Base-by-base conservation (phyloP, 2,888 invertebrate genomes). In the Ennomos fuscantarius region DNA sequence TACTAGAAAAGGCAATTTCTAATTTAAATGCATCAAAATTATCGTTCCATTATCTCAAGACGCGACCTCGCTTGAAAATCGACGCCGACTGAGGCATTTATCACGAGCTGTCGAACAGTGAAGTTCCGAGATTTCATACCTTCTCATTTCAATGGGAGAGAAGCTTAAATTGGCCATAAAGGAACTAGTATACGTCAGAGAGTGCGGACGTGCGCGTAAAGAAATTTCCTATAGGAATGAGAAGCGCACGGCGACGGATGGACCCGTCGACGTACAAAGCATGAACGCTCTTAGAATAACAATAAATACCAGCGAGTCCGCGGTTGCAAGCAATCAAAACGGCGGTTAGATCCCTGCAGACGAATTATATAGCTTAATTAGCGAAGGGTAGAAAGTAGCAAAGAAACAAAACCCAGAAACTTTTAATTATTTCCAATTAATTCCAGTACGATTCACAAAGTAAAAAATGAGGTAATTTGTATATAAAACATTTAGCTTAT, bases 331-430 rank as follows among this genome's bases (percentile, higher is more conserved):
- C 79, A 86, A 88, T 87, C 87, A 82, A 76, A 76, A 74, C 54
- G 65, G 81, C 71, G 85, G 83, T 81, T 73, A 69, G 73, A 69
- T 72, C 73, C 72, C 70, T 54, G 69, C 72, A 74, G 72, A 76
- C 77, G 74, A 84, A 83, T 82, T 82, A 83, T 79, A 80, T 78
- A 75, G 83, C 81, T 87, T 85, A 86, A 87, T 87, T 85, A 84
- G 81, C 73, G 72, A 78, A 70, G 70, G 66, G 66, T 73, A 70
- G 65, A 70, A 77, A 74, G 65, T 62, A 45, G 58, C 37, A 34
- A 59, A 59, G 58, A 59, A 59, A 66, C 65, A 69, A 65, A 62
- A 69, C 63, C 66, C 24, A 6, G 65, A 55, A 72, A 70, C 70
- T 76, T 73, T 75, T 75, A 79, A 81, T 79, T 78, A 74, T 74